Evolutionary conservation across 1,140 invertebrate species (phyloP).

Genomic region (Telenomus remus): DNA sequence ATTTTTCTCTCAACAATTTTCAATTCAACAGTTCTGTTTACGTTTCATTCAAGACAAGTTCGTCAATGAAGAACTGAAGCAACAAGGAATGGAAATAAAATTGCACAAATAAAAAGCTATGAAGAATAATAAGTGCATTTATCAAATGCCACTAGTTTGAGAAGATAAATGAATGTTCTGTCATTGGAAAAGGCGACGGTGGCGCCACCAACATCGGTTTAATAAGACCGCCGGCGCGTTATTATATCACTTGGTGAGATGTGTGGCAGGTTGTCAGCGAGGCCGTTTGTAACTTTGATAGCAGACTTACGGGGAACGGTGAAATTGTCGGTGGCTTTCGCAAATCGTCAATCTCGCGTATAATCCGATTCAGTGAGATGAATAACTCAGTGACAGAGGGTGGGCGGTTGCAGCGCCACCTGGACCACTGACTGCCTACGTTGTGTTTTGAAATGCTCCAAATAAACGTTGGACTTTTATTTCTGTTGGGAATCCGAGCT

Average conservation of each 20-base stretch:
- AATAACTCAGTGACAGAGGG: background rate
- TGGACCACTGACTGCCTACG: slow-evolving; percentile 10
- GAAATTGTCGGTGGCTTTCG: too few species aligned
- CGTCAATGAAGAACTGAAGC: too few species aligned
- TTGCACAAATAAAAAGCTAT: too few species aligned
- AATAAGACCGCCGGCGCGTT: slow-evolving; percentile 6
- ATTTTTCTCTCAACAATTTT: slow-evolving; percentile 5
- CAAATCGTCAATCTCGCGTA: too few species aligned
- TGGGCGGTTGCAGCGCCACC: slow-evolving; percentile 4
- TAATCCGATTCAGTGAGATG: too few species aligned
- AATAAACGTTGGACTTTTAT: slow-evolving; percentile 20
- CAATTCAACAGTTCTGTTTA: background rate
- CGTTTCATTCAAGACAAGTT: too few species aligned
- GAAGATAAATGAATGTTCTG: slow-evolving; percentile 6
- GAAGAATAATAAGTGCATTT: too few species aligned
- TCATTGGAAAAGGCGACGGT: slow-evolving; percentile 8
- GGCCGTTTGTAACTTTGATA: slow-evolving; percentile 6
- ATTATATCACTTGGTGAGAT: slow-evolving; percentile 22
- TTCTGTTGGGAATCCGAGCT: slow-evolving; percentile 5
- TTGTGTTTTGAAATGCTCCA: slow-evolving; percentile 25
- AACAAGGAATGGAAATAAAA: too few species aligned
- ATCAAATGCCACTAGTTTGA: too few species aligned
- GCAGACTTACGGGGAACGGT: background rate
- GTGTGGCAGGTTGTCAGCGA: slow-evolving; percentile 16
- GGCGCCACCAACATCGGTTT: slow-evolving; percentile 19